Evolutionary conservation across 2,797 vertebrate genomes (phyloP), one percentile per base, ranked within the genome.

Genomic region (Helarctos malayanus): DNA sequence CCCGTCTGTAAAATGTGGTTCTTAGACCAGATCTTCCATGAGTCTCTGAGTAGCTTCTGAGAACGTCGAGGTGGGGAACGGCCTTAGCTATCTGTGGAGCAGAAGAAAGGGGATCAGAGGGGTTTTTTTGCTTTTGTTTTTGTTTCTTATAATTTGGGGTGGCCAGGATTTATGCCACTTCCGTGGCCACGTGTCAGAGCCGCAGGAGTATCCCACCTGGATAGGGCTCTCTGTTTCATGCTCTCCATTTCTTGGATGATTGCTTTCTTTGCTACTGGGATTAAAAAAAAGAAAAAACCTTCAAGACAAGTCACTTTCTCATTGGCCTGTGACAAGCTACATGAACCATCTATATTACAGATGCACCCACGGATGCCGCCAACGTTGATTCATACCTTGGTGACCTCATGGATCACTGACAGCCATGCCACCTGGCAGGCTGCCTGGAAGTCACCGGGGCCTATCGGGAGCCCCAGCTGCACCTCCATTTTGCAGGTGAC

Each of bases 351-450:
- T 96, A 23, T 94, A 93, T 97, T 98, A 93, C 32, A 45, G 88
- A 94, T 84, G 94, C 69, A 54, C 82, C 79, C 91, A 80, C 4
- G 56, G 96, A 45, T 86, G 78, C 91, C 7, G 45, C 89, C 92
- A 38, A 69, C 1, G 29, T 86, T 88, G 97, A 97, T 94, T 97
- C 94, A 86, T 93, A 87, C 91, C 92, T 95, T 68, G 63, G 90
- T 95, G 85, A 96, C 93, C 97, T 86, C 92, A 90, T 86, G 92
- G 97, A 95, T 97, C 96, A 97, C 91, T 81, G 95, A 82, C 92
- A 93, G 79, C 65, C 85, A 11, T 52, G 68, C 65, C 82, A 91
- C 86, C 95, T 97, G 97, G 97, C 96, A 76, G 69, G 23, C 92
- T 96, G 86, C 96, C 96, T 92, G 76, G 90, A 96, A 97, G 91